Evolutionary conservation across 2,888 invertebrate genomes (phyloP).

Genomic region (Cynaeus angustus): DNA sequence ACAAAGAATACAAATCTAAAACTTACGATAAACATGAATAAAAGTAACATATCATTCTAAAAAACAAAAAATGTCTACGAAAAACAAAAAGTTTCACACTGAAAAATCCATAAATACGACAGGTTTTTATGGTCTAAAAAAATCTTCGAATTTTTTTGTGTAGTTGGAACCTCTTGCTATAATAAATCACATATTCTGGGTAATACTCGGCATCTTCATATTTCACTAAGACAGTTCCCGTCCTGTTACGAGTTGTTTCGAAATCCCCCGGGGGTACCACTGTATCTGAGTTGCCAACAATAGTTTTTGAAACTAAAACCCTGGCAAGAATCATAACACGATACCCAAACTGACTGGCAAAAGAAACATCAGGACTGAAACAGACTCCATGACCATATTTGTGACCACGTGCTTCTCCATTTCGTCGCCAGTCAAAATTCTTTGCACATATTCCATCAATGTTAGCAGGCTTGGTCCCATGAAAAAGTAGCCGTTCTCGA

Average conservation of each 20-base stretch:
- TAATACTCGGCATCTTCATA: constrained; percentile 48
- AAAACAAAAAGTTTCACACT: no score
- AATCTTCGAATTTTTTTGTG: no score
- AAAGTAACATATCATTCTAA: no score
- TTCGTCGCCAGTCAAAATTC: constrained; percentile 64
- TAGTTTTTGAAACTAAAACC: constrained; percentile 44
- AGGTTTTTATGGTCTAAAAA: no score
- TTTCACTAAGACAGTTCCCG: constrained; percentile 49
- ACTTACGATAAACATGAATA: no score
- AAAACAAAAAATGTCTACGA: no score
- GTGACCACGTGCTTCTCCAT: constrained; percentile 54
- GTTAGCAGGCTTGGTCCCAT: constrained; percentile 59
- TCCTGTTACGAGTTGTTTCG: constrained; percentile 45
- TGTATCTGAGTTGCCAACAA: constrained; percentile 22
- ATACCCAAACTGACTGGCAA: constrained; percentile 57
- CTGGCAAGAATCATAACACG: constrained; percentile 52
- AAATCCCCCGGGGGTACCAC: constrained; percentile 39
- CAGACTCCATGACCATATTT: constrained; percentile 63
- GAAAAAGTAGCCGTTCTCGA: constrained; percentile 55
- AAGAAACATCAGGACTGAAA: constrained; percentile 59
- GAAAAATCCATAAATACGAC: no score
- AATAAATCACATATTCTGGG: constrained; percentile 41
- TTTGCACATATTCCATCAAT: constrained; percentile 57
- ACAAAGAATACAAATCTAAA: no score
- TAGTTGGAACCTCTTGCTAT: no score